These are phyloP conservation scores for Zaprionus davidi DNA, from an alignment of 1,140 invertebrate genomes.

Conservation along the genomic window DNA sequence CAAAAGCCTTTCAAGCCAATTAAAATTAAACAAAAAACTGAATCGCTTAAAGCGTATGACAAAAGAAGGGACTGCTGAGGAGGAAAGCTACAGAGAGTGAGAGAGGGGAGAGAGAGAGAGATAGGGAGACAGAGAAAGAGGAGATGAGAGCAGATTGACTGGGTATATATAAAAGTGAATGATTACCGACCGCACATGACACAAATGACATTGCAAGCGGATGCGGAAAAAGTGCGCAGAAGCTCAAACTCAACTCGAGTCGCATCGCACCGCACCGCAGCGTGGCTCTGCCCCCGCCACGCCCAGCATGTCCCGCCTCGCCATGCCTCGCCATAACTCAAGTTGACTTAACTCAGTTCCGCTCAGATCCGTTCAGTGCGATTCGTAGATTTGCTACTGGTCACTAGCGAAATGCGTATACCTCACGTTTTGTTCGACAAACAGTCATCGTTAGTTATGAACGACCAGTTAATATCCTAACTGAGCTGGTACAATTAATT, in stretches of 20 bases:
- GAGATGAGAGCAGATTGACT: background rate
- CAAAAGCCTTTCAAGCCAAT: slow-evolving; percentile 54
- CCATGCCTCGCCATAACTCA: background rate
- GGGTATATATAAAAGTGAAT: slow-evolving; percentile 39
- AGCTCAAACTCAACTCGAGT: slow-evolving; percentile 19
- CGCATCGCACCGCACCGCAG: background rate
- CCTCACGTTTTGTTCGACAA: slow-evolving; percentile 23
- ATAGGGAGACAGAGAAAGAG: background rate
- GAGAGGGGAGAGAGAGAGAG: background rate
- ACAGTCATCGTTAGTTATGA: background rate
- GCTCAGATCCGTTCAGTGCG: slow-evolving; percentile 19
- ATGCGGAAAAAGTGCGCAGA: slow-evolving; percentile 66
- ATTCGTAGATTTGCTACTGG: slow-evolving; percentile 26
- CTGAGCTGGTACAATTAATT: background rate
- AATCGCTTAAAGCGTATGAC: slow-evolving; percentile 29
- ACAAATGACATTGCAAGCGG: slow-evolving; percentile 80
- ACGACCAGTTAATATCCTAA: background rate
- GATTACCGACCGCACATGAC: slow-evolving; percentile 56
- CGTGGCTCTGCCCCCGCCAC: background rate
- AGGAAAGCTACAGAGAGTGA: background rate
- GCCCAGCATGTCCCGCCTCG: background rate
- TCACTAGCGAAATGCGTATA: slow-evolving; percentile 32
- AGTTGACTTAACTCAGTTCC: slow-evolving; percentile 23
- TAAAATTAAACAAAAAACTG: slow-evolving; percentile 57
- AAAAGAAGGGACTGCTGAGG: slow-evolving; percentile 21